Evolutionary conservation across 1,140 invertebrate genomes (phyloP).

Genomic region (Hycleus phaleratus): DNA sequence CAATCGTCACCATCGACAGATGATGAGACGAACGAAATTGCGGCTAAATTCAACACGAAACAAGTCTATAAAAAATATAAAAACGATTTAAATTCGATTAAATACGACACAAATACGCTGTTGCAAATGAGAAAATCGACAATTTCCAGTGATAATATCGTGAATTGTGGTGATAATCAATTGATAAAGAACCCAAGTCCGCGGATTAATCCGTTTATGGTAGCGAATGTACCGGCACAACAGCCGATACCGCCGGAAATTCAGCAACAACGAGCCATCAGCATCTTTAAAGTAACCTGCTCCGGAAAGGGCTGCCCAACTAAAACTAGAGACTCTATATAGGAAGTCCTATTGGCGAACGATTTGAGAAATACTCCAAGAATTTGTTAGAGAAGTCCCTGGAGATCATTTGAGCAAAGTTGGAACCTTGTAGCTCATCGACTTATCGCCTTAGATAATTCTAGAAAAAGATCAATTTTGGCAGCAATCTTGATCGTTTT

Average conservation of each 20-base stretch:
- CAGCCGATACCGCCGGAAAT: slow-evolving; percentile 61
- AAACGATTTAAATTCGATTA: slow-evolving; percentile 41
- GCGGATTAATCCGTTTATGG: slow-evolving; percentile 44
- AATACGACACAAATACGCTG: slow-evolving; percentile 45
- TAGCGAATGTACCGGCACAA: slow-evolving; percentile 45
- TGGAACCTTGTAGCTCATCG: too few relatives aligned
- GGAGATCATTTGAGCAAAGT: too few relatives aligned
- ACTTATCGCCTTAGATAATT: too few relatives aligned
- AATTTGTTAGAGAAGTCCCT: too few relatives aligned
- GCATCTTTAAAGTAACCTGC: slow-evolving; percentile 63
- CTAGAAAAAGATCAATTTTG: too few relatives aligned
- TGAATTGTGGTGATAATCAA: slow-evolving; percentile 18
- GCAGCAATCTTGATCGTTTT: too few relatives aligned
- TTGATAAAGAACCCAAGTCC: slow-evolving; percentile 24
- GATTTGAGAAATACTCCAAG: too few relatives aligned
- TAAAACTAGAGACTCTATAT: too few relatives aligned
- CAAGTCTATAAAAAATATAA: slow-evolving; percentile 39
- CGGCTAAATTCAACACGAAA: slow-evolving; percentile 41
- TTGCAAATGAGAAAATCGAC: slow-evolving; percentile 43
- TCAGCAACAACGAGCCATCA: slow-evolving; percentile 64
- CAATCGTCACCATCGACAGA: slow-evolving; percentile 26
- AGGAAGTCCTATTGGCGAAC: too few relatives aligned
- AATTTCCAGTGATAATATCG: slow-evolving; percentile 32
- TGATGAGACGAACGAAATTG: slow-evolving; percentile 38
- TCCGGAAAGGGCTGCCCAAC: too few relatives aligned